Evolutionary conservation across 2,888 invertebrate genomes (phyloP).

Genomic region (Drosophila stalkeri): DNA sequence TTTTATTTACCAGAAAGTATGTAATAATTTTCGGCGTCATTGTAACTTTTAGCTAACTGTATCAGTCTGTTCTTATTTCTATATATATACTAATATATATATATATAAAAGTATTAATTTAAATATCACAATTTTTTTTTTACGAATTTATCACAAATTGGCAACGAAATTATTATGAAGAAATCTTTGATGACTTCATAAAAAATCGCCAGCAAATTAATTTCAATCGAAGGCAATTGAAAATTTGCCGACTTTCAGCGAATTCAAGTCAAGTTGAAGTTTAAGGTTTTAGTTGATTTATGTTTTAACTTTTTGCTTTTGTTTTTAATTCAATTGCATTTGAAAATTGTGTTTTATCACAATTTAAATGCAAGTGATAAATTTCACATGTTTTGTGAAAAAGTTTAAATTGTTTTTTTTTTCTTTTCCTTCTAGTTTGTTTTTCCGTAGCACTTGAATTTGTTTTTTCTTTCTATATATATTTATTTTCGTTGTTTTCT

Average conservation of each 20-base stretch:
- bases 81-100: conserved; percentile 1
- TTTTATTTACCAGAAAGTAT: conserved; percentile 81
- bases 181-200: conserved; percentile 12
- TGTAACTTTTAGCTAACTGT: conserved; percentile 35
- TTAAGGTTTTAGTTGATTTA: conserved; percentile 29
- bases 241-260: conserved; percentile 33
- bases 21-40: conserved; percentile 83
- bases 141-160: conserved; percentile 53
- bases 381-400: conserved; percentile 41
- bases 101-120: conserved; percentile 25
- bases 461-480: not conserved
- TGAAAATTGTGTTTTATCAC: conserved; percentile 49
- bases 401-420: conserved; percentile 2
- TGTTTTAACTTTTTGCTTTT: not conserved
- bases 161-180: conserved; percentile 6
- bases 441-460: conserved; percentile 29
- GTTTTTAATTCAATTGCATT: conserved; percentile 5
- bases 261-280: conserved; percentile 31
- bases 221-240: conserved; percentile 66
- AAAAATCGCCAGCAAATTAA: conserved; percentile 54
- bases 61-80: conserved; percentile 56
- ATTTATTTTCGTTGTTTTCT: conserved; percentile 70
- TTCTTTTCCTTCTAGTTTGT: conserved; percentile 3
- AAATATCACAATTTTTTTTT: conserved; percentile 64
- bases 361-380: conserved; percentile 39